Conservation (phyloP, 2,888 invertebrate species). For the Melipona beecheii region DNA sequence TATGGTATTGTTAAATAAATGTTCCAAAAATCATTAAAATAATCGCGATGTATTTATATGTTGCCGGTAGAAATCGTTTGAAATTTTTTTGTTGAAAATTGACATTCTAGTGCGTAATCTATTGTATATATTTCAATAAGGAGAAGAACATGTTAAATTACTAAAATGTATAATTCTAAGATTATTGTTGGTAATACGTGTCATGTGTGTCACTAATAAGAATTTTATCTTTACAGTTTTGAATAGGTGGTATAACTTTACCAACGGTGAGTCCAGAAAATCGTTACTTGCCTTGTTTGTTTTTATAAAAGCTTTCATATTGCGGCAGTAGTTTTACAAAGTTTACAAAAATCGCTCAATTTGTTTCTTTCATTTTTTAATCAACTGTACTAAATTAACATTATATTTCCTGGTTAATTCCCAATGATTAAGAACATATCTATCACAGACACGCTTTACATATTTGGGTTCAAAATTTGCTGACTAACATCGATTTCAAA, state of each 20-base stretch:
- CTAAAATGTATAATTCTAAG: no score
- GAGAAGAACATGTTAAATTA: no score
- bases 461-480: neutral
- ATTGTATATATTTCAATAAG: no score
- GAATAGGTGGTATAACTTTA: constrained; percentile 70
- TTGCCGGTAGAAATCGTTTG: neutral
- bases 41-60: neutral
- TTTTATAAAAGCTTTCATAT: neutral
- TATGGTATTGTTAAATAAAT: neutral
- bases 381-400: no score
- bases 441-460: no score
- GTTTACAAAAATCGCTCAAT: neutral
- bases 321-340: neutral
- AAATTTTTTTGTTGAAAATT: neutral
- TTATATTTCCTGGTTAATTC: neutral
- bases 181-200: no score
- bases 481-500: neutral
- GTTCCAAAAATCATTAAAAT: neutral
- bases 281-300: neutral
- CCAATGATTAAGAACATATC: neutral
- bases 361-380: no score
- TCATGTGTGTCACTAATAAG: neutral
- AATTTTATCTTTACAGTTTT: constrained; percentile 55
- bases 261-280: constrained; percentile 53
- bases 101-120: no score